phyloP scores from a whole-genome alignment of 2,113 vertebrate genomes.

The Albula glossodonta region DNA sequence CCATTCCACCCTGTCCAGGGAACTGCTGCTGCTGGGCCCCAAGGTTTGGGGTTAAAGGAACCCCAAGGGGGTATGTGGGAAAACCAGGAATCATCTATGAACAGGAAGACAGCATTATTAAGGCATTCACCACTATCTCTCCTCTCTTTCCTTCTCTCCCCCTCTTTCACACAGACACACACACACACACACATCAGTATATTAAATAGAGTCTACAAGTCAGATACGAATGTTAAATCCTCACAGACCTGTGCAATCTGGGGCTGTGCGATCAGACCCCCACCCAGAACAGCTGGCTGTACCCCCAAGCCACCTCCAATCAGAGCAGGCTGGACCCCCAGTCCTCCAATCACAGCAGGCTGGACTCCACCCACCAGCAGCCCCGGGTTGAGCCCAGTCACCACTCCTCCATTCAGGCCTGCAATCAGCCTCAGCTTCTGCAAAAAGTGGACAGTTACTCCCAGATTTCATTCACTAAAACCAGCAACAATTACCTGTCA shows the following conservation, averaged over 20 bases:
- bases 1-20: slow-evolving; percentile 32
- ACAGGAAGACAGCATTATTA: background rate
- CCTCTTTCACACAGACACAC: background rate
- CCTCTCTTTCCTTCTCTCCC: background rate
- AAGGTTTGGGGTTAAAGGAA: slow-evolving; percentile 6
- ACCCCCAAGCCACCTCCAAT: slow-evolving; percentile 43
- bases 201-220: too few relatives aligned
- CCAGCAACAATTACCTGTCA: background rate
- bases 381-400: slow-evolving; percentile 38
- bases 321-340: slow-evolving; percentile 45
- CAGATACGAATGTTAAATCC: background rate
- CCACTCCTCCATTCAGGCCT: slow-evolving; percentile 47
- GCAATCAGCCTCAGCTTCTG: slow-evolving; percentile 53
- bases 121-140: background rate
- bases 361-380: slow-evolving; percentile 53
- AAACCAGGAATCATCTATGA: slow-evolving; percentile 50
- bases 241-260: background rate
- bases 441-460: background rate
- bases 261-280: background rate
- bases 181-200: background rate
- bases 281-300: slow-evolving; percentile 38
- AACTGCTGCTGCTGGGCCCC: slow-evolving; percentile 5
- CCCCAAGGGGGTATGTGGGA: slow-evolving; percentile 34
- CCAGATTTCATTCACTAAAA: background rate
- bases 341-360: slow-evolving; percentile 39